Conservation (phyloP, 2,113 vertebrate genomes). For the Morone chrysops region DNA sequence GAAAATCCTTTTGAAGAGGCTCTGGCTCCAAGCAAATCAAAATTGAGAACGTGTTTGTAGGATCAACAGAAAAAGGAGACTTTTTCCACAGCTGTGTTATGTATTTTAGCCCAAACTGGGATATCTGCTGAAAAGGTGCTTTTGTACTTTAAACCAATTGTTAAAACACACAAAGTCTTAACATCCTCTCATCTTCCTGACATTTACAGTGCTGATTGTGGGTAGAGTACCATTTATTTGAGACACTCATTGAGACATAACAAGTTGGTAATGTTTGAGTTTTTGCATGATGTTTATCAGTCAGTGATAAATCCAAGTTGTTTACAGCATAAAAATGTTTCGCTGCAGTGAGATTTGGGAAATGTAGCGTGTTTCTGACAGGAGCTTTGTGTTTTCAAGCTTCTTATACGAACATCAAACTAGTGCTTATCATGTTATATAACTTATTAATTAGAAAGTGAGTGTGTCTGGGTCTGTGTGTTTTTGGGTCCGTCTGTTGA, state of each 20-base stretch:
- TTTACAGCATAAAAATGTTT: not conserved
- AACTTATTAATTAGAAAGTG: slow-evolving; percentile 31
- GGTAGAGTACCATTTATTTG: not conserved
- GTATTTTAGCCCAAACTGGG: slow-evolving; percentile 17
- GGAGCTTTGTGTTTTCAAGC: slow-evolving; percentile 16
- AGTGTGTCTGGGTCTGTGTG: slow-evolving; percentile 33
- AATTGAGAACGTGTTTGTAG: slow-evolving; percentile 54
- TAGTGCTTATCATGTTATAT: not conserved
- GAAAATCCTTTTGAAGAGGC: slow-evolving; percentile 44
- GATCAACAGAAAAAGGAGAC: slow-evolving; percentile 43
- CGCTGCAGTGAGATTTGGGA: not conserved
- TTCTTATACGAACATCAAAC: slow-evolving; percentile 1
- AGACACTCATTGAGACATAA: not conserved
- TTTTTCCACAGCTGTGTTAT: slow-evolving; percentile 21
- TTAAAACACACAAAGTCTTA: slow-evolving; percentile 1
- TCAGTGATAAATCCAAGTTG: not conserved
- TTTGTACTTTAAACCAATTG: slow-evolving; percentile 1
- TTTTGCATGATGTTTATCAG: not conserved
- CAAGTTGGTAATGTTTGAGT: not conserved
- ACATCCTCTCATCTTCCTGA: not conserved
- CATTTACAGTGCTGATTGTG: not conserved
- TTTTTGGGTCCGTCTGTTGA: slow-evolving; percentile 43
- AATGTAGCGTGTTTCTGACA: not conserved
- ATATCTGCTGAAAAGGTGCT: not conserved
- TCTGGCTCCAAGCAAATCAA: slow-evolving; percentile 58